Evolutionary conservation across 2,888 invertebrate species (phyloP), one percentile per base, ranked within the genome.

Genomic region (Drosophila aldrichi): DNA sequence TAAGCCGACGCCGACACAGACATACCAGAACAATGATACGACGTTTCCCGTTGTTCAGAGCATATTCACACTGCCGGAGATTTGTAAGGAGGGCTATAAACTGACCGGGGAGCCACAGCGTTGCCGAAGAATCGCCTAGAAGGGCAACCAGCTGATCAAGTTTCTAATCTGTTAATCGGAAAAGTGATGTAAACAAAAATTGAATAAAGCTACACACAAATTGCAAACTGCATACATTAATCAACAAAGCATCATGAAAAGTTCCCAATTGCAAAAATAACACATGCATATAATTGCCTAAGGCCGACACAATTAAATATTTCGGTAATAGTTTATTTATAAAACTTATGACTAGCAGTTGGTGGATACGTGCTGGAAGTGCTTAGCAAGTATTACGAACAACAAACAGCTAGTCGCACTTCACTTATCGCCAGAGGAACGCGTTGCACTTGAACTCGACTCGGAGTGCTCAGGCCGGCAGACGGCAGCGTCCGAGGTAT

Each of bases 401-500:
- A 22, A n/a, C 25, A 29, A 36, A 22, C 18, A 25, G 43, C 32
- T 41, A 46, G 48, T n/a, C 6, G 29, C 48, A 68, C 12, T 54
- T 43, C 40, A 38, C 46, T 38, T 58, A 43, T 57, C 38, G 7
- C 29, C 32, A 25, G 10, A 25, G 36, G 10, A 56, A 43, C 10
- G 34, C 32, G 34, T n/a, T 48, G 43, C 32, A 18, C 25, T 43
- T 60, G 38, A 52, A 56, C 44, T 44, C 36, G 16, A 61, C 20
- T 41, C 14, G 14, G n/a, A 55, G 14, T 20, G 20, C n/a, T 78
- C 54, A 88, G 49, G 77, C 84, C 22, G 67, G 54, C 60, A 54
- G 44, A 12, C 77, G 86, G 49, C 85, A 86, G 41, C 78, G 78
- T 56, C 82, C 77, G 1, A 74, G 41, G 25, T 58, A 77, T n/a